Base-by-base conservation (phyloP, 1,140 invertebrate genomes). In the Calliphora vicina region DNA sequence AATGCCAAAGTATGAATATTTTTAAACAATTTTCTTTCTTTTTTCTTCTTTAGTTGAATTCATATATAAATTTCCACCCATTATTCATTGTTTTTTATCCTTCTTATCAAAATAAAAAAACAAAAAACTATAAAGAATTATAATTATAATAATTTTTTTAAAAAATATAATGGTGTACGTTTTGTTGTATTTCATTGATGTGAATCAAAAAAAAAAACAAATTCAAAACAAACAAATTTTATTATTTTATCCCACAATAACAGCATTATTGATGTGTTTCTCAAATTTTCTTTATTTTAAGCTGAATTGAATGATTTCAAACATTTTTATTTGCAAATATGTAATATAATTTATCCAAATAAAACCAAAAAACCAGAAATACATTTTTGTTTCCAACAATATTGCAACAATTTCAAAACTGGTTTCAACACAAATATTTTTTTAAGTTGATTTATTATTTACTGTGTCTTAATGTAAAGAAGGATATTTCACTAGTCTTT, bases 1-100 rank as follows among this genome's bases (percentile, higher is more conserved):
- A 90, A 89, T 90, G 89, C 86, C 89, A 90, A 90, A 90, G 89
- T 90, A 90, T 89, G 89, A 89, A 87, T 88, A 84, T 78, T 78
- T 43, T 78, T 78, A 43, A 45, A 78, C n/a, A 78, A 25, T 78
- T 78, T 78, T 74, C 27, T 78, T 67, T 20, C 42, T 8, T 42
- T 9, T 20, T 20, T 43, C 23, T 61, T 78, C 20, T 61, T 78
- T 76, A 76, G 25, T 20, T 81, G 17, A 81, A 29, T 17, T 74
- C 73, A 74, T 74, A 74, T 35, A 20, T 29, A 20, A 13, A 74
- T 27, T 29, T 35, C 17, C n/a, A 27, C 12, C 27, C 73, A 74
- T 67, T 67, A 67, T 23, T n/a, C 67, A 72, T 82, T 72, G 67
- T 72, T 45, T 27, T 42, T 74, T 71, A 25, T 17, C 23, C 42